Evolutionary conservation across 2,113 vertebrate genomes (phyloP).

Genomic region (Indri indri): DNA sequence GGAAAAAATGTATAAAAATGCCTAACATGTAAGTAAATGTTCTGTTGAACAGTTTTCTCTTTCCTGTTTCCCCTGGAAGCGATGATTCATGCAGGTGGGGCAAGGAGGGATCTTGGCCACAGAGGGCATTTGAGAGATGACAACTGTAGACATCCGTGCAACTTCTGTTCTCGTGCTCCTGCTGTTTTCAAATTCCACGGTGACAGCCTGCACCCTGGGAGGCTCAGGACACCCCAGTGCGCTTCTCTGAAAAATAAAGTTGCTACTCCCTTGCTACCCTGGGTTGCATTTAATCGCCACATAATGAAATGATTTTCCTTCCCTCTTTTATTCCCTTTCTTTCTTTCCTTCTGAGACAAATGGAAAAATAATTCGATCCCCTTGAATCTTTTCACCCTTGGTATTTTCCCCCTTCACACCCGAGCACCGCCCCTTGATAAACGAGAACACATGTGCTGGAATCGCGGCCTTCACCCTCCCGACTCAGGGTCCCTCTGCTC

Average conservation of each 20-base stretch:
- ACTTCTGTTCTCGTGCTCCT: not conserved
- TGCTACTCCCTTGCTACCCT: not conserved
- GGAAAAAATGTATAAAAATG: rapidly evolving
- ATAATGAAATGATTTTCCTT: slow-evolving; percentile 68
- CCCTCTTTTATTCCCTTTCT: slow-evolving; percentile 61
- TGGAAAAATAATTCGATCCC: slow-evolving; percentile 73
- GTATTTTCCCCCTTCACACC: slow-evolving; percentile 74
- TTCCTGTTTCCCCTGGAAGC: not conserved
- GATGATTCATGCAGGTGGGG: not conserved
- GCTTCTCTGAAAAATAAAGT: not conserved
- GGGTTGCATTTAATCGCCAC: slow-evolving; percentile 48
- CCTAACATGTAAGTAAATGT: rapidly evolving
- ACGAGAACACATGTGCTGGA: slow-evolving; percentile 84
- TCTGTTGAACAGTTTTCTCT: too few species aligned
- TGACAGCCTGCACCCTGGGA: not conserved
- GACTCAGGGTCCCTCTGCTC: slow-evolving; percentile 57
- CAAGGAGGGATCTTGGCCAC: not conserved
- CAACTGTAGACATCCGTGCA: not conserved
- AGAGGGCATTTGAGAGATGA: not conserved
- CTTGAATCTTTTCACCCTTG: slow-evolving; percentile 77
- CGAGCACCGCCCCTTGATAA: slow-evolving; percentile 75
- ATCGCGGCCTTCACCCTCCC: slow-evolving; percentile 65
- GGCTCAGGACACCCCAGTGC: not conserved
- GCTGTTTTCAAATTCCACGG: not conserved
- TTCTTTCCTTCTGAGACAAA: slow-evolving; percentile 70